These are phyloP conservation scores for Synaphobranchus kaupii DNA, from an alignment of 2,797 vertebrate genomes.

Conservation along the genomic window DNA sequence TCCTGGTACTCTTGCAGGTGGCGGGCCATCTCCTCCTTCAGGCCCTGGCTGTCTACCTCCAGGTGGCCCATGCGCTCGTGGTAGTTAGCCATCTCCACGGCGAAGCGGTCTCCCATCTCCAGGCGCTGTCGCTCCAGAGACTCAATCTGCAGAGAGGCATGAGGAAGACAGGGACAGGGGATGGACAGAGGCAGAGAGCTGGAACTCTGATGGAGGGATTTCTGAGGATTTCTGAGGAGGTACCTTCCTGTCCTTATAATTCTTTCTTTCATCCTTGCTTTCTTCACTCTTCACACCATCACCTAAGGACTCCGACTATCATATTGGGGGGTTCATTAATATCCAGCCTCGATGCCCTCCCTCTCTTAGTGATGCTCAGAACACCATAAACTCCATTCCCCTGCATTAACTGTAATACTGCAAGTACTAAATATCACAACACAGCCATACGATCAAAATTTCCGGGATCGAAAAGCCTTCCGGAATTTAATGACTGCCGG, in stretches of 20 bases:
- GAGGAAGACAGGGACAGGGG: neutral
- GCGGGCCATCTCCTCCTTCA: slow-evolving; percentile 88
- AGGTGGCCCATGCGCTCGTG: slow-evolving; percentile 77
- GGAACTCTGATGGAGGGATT: neutral
- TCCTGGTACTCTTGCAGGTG: slow-evolving; percentile 91
- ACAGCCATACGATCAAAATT: neutral
- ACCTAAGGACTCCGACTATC: neutral
- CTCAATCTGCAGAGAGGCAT: slow-evolving; percentile 74
- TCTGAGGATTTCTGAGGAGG: neutral
- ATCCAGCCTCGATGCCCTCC: neutral
- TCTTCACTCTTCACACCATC: neutral
- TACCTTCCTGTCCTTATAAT: neutral
- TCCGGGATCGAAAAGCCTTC: neutral
- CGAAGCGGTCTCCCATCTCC: slow-evolving; percentile 80
- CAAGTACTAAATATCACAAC: neutral
- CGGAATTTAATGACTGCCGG: neutral
- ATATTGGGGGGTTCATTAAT: neutral
- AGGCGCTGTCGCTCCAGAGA: slow-evolving; percentile 88
- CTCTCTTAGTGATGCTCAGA: neutral
- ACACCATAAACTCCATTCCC: neutral
- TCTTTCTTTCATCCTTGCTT: too few species aligned
- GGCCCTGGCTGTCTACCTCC: slow-evolving; percentile 81
- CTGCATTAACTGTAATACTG: neutral
- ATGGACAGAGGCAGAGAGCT: neutral
- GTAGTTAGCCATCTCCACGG: slow-evolving; percentile 69